Evolutionary conservation across 2,797 vertebrate genomes (phyloP).

Genomic region (Sus cebifrons): DNA sequence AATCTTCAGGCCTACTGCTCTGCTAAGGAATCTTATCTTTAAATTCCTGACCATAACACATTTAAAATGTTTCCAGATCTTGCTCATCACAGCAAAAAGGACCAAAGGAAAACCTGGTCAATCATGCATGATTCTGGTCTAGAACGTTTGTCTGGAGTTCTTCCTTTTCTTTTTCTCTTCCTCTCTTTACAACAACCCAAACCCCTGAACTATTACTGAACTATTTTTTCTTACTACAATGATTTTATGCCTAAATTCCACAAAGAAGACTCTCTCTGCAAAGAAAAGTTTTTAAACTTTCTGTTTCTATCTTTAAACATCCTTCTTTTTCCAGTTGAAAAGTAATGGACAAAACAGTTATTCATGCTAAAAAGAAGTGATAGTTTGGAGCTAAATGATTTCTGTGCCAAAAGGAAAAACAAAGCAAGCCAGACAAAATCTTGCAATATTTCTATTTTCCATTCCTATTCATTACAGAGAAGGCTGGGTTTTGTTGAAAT

Average conservation of each 20-base stretch:
- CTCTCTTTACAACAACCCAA: background rate
- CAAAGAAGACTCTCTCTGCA: background rate
- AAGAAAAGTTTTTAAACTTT: background rate
- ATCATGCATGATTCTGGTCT: background rate
- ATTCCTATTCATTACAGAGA: slow-evolving; percentile 13
- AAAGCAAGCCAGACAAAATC: slow-evolving; percentile 31
- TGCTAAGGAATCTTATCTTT: background rate
- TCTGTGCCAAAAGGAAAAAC: background rate
- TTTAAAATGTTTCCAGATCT: background rate
- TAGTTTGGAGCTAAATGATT: slow-evolving; percentile 51
- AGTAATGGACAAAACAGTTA: background rate
- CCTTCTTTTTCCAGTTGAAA: background rate
- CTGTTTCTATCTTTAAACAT: slow-evolving; percentile 41
- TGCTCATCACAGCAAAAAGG: background rate
- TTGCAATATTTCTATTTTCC: slow-evolving; percentile 58
- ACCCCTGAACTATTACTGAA: background rate
- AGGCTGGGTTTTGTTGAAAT: slow-evolving; percentile 40
- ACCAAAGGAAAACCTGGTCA: background rate
- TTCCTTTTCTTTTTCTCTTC: background rate
- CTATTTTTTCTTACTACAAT: background rate
- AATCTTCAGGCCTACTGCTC: background rate
- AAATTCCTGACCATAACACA: background rate
- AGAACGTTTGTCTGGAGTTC: background rate
- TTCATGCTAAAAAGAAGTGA: background rate
- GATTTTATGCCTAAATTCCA: background rate